Percentiles rank a stretch among this genome's conserved stretches.
Evolutionary conservation across 2,888 invertebrate species (phyloP).

Genomic region (Chironomus riparius): DNA sequence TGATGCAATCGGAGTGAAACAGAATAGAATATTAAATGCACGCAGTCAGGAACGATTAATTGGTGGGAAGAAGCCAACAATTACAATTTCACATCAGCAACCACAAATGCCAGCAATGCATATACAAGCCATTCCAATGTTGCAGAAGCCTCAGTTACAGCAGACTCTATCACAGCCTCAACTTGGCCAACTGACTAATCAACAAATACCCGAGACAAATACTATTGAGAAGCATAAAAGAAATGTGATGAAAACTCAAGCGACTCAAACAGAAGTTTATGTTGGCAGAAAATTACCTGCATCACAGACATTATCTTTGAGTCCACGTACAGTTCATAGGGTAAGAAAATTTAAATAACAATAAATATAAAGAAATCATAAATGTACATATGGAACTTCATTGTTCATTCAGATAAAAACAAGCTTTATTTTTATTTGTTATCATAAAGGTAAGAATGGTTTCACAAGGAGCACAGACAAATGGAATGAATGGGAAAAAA

Average conservation of each 20-base stretch:
- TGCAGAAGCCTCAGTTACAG: constrained; percentile 17
- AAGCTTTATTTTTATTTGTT: too few relatives aligned
- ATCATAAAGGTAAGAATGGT: constrained; percentile 65
- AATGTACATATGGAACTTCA: not conserved
- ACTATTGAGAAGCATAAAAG: constrained; percentile 67
- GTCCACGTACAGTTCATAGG: constrained; percentile 74
- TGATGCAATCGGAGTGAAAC: constrained; percentile 49
- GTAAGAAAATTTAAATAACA: constrained; percentile 41
- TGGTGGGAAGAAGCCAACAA: constrained; percentile 57
- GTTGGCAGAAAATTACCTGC: constrained; percentile 60
- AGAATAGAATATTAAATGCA: constrained; percentile 43
- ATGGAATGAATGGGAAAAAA: constrained; percentile 68
- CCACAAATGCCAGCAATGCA: constrained; percentile 28
- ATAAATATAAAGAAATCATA: not conserved
- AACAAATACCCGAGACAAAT: constrained; percentile 34
- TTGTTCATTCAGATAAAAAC: not conserved
- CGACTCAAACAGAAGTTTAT: constrained; percentile 79
- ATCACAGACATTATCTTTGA: constrained; percentile 62
- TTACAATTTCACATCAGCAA: constrained; percentile 29
- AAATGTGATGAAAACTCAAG: constrained; percentile 79
- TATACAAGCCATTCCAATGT: constrained; percentile 28
- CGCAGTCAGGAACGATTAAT: constrained; percentile 62
- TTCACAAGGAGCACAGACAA: constrained; percentile 83
- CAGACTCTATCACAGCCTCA: constrained; percentile 23
- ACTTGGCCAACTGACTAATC: constrained; percentile 32